Percentiles rank a stretch among this genome's conserved stretches.
Evolutionary conservation across 1,140 invertebrate genomes (phyloP).

Genomic region (Ceratosolen solmsi): DNA sequence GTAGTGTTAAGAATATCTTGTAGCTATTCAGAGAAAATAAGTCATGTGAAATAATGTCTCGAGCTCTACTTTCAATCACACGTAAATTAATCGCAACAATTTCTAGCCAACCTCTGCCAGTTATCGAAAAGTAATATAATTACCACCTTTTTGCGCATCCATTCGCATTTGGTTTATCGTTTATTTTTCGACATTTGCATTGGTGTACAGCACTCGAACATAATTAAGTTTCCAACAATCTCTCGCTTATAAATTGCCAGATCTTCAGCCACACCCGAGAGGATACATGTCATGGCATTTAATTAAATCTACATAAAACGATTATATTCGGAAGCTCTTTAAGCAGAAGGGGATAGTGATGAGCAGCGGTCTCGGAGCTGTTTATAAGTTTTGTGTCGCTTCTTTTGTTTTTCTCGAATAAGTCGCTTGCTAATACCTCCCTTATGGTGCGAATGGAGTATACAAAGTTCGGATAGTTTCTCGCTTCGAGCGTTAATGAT

Average conservation of each 20-base stretch:
- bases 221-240: not conserved
- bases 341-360: constrained; percentile 21
- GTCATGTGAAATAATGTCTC: not conserved
- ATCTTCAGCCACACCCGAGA: constrained; percentile 6
- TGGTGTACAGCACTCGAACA: not conserved
- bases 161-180: not conserved
- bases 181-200: not conserved
- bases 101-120: not conserved
- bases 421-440: not conserved
- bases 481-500: constrained; percentile 13
- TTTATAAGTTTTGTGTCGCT: constrained; percentile 57
- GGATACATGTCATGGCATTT: constrained; percentile 70
- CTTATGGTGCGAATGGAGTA: not conserved
- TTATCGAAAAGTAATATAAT: constrained; percentile 17
- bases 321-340: constrained; percentile 67
- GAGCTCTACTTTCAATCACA: not conserved
- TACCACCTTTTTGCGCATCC: not conserved
- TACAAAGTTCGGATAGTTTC: not conserved
- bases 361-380: constrained; percentile 41
- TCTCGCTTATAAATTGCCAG: not conserved
- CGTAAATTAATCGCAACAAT: not conserved
- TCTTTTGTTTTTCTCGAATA: not conserved
- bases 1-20: too few species aligned
- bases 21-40: not conserved
- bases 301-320: constrained; percentile 71